A percentile compares a stretch with the other conserved stretches of the same genome.
Conservation (phyloP, 2,888 invertebrate species). For the Mantis religiosa region DNA sequence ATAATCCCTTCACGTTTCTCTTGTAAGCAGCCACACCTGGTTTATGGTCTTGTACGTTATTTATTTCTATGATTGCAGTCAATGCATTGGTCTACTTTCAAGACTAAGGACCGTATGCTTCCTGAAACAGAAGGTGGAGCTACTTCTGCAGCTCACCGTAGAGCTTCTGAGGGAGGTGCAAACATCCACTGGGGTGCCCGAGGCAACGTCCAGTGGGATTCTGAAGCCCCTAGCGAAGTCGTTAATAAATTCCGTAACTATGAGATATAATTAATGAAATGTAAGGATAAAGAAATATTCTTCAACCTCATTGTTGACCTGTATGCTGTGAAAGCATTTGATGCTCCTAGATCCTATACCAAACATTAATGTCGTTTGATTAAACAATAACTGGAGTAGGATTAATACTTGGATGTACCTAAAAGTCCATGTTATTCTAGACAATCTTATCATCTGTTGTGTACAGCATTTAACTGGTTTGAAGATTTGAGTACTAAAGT, state of each 20-base stretch:
- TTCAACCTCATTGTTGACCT: neutral
- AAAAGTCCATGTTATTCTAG: neutral
- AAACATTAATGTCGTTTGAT: neutral
- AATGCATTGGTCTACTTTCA: conserved; percentile 89
- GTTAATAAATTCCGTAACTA: conserved; percentile 87
- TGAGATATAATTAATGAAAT: conserved; percentile 67
- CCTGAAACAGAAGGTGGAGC: conserved; percentile 39
- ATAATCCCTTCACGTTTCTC: too few relatives aligned
- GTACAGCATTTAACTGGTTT: neutral
- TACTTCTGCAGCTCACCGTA: conserved; percentile 52
- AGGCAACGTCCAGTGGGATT: conserved; percentile 59
- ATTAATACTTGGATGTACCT: conserved; percentile 4
- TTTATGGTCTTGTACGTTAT: neutral
- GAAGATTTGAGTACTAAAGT: neutral
- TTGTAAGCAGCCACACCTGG: neutral
- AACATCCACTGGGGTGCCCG: conserved; percentile 60
- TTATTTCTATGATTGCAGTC: conserved; percentile 53
- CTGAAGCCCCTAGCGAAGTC: conserved; percentile 73
- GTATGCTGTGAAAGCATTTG: neutral
- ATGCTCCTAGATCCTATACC: neutral
- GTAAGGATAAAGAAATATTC: neutral
- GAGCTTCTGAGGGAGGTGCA: conserved; percentile 86
- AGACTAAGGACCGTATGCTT: conserved; percentile 86
- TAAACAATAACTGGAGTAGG: neutral
- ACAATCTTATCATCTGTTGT: neutral